A percentile compares a stretch with the other conserved stretches of the same genome.
Conservation (phyloP, 2,797 vertebrate species). For the Melanotaenia pygmaea region DNA sequence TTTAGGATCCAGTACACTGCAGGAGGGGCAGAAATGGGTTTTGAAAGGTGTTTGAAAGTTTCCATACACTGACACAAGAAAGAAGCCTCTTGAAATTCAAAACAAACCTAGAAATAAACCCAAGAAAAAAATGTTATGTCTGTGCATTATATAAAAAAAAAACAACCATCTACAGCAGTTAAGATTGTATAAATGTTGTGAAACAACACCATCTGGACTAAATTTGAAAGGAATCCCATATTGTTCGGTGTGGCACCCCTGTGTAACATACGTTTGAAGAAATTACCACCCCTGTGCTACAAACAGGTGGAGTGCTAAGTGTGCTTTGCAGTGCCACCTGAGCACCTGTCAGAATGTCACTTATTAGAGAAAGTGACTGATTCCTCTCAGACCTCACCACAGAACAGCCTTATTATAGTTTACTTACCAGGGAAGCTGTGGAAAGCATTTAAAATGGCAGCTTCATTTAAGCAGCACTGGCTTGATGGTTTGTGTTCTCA, state of each 20-base stretch:
- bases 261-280: too few species aligned
- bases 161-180: not conserved
- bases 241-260: not conserved
- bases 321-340: not conserved
- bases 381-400: not conserved
- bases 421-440: not conserved
- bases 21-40: constrained; percentile 87
- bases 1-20: constrained; percentile 92
- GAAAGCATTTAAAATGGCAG: not conserved
- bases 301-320: not conserved
- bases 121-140: not conserved
- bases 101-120: not conserved
- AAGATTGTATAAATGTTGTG: not conserved
- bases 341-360: not conserved
- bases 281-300: too few species aligned
- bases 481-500: not conserved
- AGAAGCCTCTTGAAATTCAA: not conserved
- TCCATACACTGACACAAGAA: not conserved
- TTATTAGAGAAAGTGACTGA: not conserved
- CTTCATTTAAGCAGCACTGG: not conserved
- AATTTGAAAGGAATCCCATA: not conserved
- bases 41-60: constrained; percentile 84
- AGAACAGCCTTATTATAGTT: not conserved
- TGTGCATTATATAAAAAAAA: not conserved
- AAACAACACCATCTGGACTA: not conserved